Base-by-base conservation (phyloP, 2,888 invertebrate genomes). In the Drosophila mercatorum region DNA sequence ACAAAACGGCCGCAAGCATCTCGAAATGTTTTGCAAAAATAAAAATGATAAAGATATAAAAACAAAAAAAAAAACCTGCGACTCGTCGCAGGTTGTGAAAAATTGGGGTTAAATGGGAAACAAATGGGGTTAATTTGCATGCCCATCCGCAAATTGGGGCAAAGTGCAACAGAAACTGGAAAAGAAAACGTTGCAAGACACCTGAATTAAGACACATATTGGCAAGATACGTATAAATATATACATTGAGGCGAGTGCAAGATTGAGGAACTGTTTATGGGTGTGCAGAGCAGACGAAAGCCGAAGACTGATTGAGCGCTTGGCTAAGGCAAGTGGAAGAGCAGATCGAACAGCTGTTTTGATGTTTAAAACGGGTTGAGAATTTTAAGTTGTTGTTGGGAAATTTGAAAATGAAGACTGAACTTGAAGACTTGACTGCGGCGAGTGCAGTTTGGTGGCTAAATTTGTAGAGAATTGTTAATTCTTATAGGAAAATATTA, bases 41-140 rank as follows among this genome's bases (percentile, higher is more conserved):
- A 36, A 22, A 17, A 31, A 78, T 46, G 10, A 47, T 49, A 14
- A 44, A 46, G 57, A 61, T n/a, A 22, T 53, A 43, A 61, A 49
- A 80, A 60, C 38, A 22, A 22, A 17, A 3, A 44, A 44, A 55
- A 38, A 40, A 71, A 64, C 58, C 41, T 44, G 55, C 53, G 49
- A 69, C 62, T 36, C 40, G 53, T n/a, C 26, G 56, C 58, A 46
- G 26, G 69, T 70, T 72, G 69, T 81, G 60, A 68, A 72, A 72
- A 81, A 75, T 75, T 72, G 80, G 77, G 76, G 83, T 75, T 84
- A 83, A 78, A 81, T 78, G 66, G 75, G 64, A 72, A 56, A 60
- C 80, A 89, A 88, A 89, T 88, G 59, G 59, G 72, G 73, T 70
- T 84, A 68, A 79, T 75, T 58, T 75, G 59, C 64, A 81, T 71